Percentiles rank a stretch among this genome's conserved stretches.
Conservation (phyloP, 2,888 invertebrate species). For the Branchellion lobata region DNA sequence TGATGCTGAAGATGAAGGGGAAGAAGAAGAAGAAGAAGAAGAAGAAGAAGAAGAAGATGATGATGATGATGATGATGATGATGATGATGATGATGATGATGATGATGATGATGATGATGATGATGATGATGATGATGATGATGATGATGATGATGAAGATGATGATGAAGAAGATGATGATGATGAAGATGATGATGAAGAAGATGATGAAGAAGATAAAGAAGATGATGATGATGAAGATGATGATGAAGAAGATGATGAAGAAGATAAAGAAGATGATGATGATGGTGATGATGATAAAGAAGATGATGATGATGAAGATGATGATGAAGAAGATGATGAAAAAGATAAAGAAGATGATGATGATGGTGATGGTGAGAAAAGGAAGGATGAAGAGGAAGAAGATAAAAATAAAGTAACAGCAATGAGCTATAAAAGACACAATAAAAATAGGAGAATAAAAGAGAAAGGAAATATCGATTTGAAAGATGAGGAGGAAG, state of each 20-base stretch:
- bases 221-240: not conserved
- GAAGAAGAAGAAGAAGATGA: not conserved
- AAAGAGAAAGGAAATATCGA: not conserved
- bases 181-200: not conserved
- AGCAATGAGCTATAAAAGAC: not conserved
- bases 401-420: not conserved
- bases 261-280: not conserved
- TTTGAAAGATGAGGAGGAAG: not conserved
- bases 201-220: not conserved
- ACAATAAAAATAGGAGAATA: not conserved
- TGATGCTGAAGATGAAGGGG: slow-evolving; percentile 26
- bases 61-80: not conserved
- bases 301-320: slow-evolving; percentile 34
- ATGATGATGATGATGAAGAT: too few relatives aligned
- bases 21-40: slow-evolving; percentile 1
- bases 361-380: not conserved
- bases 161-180: not conserved
- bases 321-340: slow-evolving; percentile 43
- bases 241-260: not conserved
- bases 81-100: too few relatives aligned
- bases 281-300: slow-evolving; percentile 1
- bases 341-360: slow-evolving; percentile 35
- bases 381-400: not conserved
- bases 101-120: not conserved
- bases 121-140: not conserved